These are phyloP conservation scores for Stichodactyla mertensii DNA, from an alignment of 64 coral and sea anemone species.

Conservation along the genomic window DNA sequence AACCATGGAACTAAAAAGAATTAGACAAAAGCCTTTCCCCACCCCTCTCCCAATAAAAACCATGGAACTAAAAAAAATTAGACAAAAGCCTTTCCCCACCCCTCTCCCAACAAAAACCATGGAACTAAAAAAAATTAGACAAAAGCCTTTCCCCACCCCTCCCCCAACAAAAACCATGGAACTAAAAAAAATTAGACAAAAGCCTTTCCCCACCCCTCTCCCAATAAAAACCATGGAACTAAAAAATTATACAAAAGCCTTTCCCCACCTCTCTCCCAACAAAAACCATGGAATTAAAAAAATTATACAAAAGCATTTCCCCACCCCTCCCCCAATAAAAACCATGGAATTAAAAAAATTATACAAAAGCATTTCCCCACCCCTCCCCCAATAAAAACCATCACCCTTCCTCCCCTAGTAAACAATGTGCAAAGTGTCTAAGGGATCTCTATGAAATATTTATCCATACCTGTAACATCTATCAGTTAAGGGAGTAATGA, in stretches of 20 bases:
- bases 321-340: not conserved
- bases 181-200: too few species aligned
- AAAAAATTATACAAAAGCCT: too few species aligned
- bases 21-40: not conserved
- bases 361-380: not conserved
- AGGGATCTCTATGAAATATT: too few species aligned
- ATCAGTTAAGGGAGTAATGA: conserved; percentile 95
- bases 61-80: too few species aligned
- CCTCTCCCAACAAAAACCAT: too few species aligned
- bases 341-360: not conserved
- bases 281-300: not conserved
- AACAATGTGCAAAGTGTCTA: too few species aligned
- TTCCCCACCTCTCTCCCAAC: not conserved
- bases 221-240: not conserved
- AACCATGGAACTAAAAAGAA: not conserved
- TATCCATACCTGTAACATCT: conserved; percentile 81
- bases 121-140: too few species aligned
- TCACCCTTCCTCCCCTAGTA: too few species aligned
- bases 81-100: too few species aligned
- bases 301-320: not conserved
- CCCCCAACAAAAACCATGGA: too few species aligned
- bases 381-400: not conserved
- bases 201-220: not conserved
- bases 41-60: not conserved
- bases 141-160: too few species aligned